Conservation (phyloP, 2,888 invertebrate species). For the Pristionchus japonicus region DNA sequence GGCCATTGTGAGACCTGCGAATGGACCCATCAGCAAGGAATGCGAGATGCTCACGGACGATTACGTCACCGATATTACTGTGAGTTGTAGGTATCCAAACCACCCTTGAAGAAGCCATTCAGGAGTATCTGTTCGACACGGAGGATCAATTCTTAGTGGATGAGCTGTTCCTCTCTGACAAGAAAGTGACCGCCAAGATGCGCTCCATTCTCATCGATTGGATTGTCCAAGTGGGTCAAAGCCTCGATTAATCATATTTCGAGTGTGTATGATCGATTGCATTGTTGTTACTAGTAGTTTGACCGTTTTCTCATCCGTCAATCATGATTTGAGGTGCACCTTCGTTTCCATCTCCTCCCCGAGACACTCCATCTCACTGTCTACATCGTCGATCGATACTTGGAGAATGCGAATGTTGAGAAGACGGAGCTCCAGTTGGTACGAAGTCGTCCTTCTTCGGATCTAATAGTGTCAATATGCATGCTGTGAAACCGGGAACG, state of each 20-base stretch:
- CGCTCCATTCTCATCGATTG: constrained; percentile 91
- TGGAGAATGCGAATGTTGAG: constrained; percentile 78
- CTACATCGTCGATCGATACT: constrained; percentile 89
- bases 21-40: constrained; percentile 32
- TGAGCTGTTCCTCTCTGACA: constrained; percentile 50
- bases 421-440: constrained; percentile 62
- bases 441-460: neutral
- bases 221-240: constrained; percentile 81
- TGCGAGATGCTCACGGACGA: constrained; percentile 42
- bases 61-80: constrained; percentile 20
- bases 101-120: too few relatives aligned
- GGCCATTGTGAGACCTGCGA: neutral
- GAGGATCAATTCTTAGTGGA: constrained; percentile 39
- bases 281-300: too few relatives aligned
- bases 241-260: too few relatives aligned
- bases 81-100: too few relatives aligned
- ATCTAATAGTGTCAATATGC: neutral
- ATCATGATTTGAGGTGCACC: constrained; percentile 83
- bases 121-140: constrained; percentile 22
- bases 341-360: constrained; percentile 86
- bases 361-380: constrained; percentile 93
- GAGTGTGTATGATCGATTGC: too few relatives aligned
- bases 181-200: constrained; percentile 86
- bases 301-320: too few relatives aligned
- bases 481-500: neutral